Evolutionary conservation across 2,797 vertebrate species (phyloP), one percentile per base, ranked within the genome.

Genomic region (Ptychobarbus kaznakovi): DNA sequence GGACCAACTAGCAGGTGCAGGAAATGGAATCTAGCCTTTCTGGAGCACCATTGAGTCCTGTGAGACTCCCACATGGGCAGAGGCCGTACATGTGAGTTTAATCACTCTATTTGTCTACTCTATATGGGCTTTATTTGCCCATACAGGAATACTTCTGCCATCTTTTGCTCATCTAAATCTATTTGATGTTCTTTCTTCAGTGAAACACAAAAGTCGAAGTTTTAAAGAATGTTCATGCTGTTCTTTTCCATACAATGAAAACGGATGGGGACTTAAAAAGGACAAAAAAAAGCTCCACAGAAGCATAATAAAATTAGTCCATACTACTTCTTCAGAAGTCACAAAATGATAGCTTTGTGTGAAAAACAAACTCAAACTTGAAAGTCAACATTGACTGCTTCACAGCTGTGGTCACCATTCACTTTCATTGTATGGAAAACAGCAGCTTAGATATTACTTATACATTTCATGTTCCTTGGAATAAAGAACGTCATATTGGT

Each of bases 1-100:
- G 65, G 22, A 84, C 4, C 65, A 84, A 58, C 49, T 66, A 70
- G 65, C 83, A 78, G 83, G 83, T 84, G 83, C 83, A 84, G 38
- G 25, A 79, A 58, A 28, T 46, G 65, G 61, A 79, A 84, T 70
- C 40, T 42, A 61, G 22, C 63, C 74, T 70, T 38, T 77, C 10
- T 63, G 69, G 40, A 74, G 44, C 18, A 35, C 18, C 25, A 40
- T 11, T 6, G 58, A 83, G 53, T 68, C 22, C n/a, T 42, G n/a
- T 68, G 46, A 51, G 66, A 68, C 44, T 53, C 22, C 73, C 35
- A 83, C 22, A 53, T 42, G 28, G 38, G 51, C 38, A 84, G 38
- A 61, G 63, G 35, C 11, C 49, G 46, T 13, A 83, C 81, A 83
- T 65, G 20, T 53, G 11, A 51, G 20, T 56, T 81, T 56, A 15